A percentile compares a stretch with the other conserved stretches of the same genome.
Conservation (phyloP, 2,113 vertebrate genomes). For the Plotosus lineatus region DNA sequence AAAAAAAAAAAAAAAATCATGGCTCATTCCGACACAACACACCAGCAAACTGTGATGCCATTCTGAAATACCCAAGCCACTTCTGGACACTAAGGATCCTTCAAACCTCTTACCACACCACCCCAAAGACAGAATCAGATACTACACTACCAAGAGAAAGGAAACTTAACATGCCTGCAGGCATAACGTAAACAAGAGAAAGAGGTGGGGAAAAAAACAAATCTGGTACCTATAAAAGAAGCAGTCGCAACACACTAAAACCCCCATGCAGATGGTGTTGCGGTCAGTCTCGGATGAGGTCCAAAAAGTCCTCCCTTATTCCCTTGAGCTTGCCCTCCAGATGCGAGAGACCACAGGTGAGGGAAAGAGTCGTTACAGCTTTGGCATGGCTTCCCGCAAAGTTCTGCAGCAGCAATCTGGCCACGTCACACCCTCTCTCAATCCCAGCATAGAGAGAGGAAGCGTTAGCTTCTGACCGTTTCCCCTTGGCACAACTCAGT, state of each 20-base stretch:
- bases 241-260: constrained; percentile 80
- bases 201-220: constrained; percentile 3
- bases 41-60: constrained; percentile 18
- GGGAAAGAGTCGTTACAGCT: constrained; percentile 4
- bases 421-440: neutral
- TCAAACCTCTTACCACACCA: constrained; percentile 62
- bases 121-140: constrained; percentile 28
- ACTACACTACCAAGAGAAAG: neutral
- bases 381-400: constrained; percentile 31
- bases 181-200: neutral
- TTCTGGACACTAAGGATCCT: constrained; percentile 55
- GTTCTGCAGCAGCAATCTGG: constrained; percentile 40
- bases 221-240: constrained; percentile 78
- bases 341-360: constrained; percentile 44
- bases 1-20: constrained; percentile 16
- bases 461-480: constrained; percentile 17
- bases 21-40: constrained; percentile 6
- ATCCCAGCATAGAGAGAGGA: constrained; percentile 14
- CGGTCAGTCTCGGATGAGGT: constrained; percentile 34
- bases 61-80: constrained; percentile 33
- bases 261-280: constrained; percentile 71
- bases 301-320: constrained; percentile 46
- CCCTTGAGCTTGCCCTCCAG: constrained; percentile 35
- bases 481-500: constrained; percentile 27
- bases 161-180: constrained; percentile 13